Evolutionary conservation across 2,888 invertebrate genomes (phyloP).

Genomic region (Pycnomerus fuliginosus): DNA sequence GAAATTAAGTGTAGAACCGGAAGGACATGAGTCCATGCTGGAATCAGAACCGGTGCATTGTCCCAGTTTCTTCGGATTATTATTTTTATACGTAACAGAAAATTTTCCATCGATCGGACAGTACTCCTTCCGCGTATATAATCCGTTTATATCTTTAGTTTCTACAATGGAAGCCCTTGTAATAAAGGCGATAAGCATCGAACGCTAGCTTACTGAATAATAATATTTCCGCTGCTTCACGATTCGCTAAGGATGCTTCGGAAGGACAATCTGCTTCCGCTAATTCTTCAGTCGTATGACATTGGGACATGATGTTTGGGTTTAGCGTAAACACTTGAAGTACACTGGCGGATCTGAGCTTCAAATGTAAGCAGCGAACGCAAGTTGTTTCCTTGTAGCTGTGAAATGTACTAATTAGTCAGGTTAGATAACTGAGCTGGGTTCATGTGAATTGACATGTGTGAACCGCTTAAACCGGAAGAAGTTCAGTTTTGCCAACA

Average conservation of each 20-base stretch:
- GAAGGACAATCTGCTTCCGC: conserved; percentile 61
- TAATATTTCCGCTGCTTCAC: conserved; percentile 54
- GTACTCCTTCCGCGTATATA: conserved; percentile 58
- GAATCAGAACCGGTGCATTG: conserved; percentile 60
- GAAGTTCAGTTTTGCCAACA: no score
- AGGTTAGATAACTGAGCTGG: not conserved
- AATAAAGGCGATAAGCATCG: conserved; percentile 3
- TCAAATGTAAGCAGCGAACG: conserved; percentile 62
- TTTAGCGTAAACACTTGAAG: conserved; percentile 62
- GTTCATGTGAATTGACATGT: conserved; percentile 15
- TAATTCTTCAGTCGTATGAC: conserved; percentile 61
- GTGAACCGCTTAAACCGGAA: no score
- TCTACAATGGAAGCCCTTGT: conserved; percentile 48
- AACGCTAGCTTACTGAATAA: conserved; percentile 59
- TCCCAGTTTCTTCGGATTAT: conserved; percentile 51
- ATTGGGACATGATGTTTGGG: conserved; percentile 57
- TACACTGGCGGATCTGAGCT: conserved; percentile 61
- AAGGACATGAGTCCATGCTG: conserved; percentile 61
- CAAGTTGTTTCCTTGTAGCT: conserved; percentile 60
- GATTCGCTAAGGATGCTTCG: conserved; percentile 46
- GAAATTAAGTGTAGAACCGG: conserved; percentile 60
- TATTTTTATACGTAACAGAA: conserved; percentile 59
- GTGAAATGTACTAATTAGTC: no score
- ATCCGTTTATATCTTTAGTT: conserved; percentile 56
- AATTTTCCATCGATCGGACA: conserved; percentile 65